Percentiles rank a stretch among this genome's conserved stretches.
phyloP scores from a whole-genome alignment of 2,888 invertebrate genomes.

The Heliothis peltigera region DNA sequence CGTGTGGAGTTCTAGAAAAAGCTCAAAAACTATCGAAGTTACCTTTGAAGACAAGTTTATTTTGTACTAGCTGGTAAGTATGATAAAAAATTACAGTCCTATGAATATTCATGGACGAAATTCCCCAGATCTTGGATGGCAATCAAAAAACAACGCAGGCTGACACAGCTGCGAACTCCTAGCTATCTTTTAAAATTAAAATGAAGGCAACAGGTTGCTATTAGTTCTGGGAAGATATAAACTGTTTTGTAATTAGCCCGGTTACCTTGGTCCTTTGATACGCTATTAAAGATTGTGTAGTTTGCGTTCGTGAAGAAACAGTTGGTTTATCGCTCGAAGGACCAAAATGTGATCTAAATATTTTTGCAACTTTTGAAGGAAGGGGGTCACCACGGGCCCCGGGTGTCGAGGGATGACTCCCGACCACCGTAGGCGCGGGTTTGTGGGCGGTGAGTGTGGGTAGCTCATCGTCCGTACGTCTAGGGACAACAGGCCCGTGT shows the following conservation, averaged over 20 bases:
- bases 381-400: too few relatives aligned
- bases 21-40: neutral
- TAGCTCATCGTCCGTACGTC: too few relatives aligned
- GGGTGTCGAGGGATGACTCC: too few relatives aligned
- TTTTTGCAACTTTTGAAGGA: too few relatives aligned
- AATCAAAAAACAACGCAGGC: conserved; percentile 31
- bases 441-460: too few relatives aligned
- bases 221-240: conserved; percentile 29
- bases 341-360: too few relatives aligned
- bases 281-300: neutral
- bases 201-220: conserved; percentile 27
- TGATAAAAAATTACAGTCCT: conserved; percentile 1
- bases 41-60: neutral
- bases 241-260: neutral
- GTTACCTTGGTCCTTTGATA: neutral
- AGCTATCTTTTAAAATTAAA: conserved; percentile 35
- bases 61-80: neutral
- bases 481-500: too few relatives aligned
- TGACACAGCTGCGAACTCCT: conserved; percentile 27
- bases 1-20: neutral
- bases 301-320: too few relatives aligned
- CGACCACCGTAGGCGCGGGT: too few relatives aligned
- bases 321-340: too few relatives aligned
- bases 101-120: conserved; percentile 35
- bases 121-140: conserved; percentile 28